phyloP scores from a whole-genome alignment of 2,797 vertebrate species.

The Lepus townsendii region DNA sequence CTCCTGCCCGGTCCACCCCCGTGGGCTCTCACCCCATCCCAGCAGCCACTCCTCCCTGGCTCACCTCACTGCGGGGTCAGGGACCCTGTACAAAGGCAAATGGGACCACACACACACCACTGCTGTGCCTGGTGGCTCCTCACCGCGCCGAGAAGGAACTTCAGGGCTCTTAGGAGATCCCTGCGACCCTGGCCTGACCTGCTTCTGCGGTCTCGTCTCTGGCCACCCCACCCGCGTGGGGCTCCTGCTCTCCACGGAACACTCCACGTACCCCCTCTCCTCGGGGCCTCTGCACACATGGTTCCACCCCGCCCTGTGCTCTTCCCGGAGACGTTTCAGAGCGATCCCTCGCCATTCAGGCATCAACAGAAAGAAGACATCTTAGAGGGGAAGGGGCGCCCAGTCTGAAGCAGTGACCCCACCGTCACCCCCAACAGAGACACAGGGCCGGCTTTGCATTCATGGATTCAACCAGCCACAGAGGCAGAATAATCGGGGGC shows the following conservation, averaged over 20 bases:
- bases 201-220: accelerated
- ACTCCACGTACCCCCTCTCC: not conserved
- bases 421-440: not conserved
- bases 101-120: not conserved
- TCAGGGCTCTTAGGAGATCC: not conserved
- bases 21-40: not conserved
- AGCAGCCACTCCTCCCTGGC: not conserved
- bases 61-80: not conserved
- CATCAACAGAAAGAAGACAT: not conserved
- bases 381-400: not conserved
- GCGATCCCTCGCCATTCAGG: not conserved
- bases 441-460: no score
- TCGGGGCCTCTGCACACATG: not conserved
- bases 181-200: accelerated
- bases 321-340: not conserved
- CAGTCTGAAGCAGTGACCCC: not conserved
- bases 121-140: not conserved
- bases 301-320: no score
- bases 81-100: not conserved
- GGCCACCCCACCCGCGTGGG: accelerated
- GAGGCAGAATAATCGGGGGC: no score
- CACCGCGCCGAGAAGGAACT: not conserved
- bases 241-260: not conserved
- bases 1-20: accelerated
- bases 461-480: no score